Conservation (phyloP, 2,113 vertebrate genomes). For the Cisticola juncidis region DNA sequence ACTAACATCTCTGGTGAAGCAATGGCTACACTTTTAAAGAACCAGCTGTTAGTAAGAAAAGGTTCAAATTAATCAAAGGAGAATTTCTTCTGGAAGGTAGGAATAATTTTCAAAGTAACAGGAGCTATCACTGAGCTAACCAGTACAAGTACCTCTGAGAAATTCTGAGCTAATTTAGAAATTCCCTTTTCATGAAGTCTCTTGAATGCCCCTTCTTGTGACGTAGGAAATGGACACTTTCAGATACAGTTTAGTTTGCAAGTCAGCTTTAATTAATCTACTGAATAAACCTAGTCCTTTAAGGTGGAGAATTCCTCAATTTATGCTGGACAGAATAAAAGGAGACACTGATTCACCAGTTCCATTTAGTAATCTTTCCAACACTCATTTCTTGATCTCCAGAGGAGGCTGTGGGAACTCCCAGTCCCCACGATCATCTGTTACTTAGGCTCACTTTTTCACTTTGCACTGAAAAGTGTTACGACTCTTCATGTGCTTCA, state of each 20-base stretch:
- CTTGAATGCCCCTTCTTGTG: not conserved
- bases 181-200: not conserved
- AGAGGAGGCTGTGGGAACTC: not conserved
- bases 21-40: not conserved
- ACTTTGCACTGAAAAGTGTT: not conserved
- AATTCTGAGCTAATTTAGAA: not conserved
- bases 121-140: not conserved
- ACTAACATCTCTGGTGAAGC: not conserved
- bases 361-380: not conserved
- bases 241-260: not conserved
- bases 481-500: fast-evolving
- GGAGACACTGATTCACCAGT: not conserved
- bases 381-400: not conserved
- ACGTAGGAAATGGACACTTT: not conserved
- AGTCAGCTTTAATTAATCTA: not conserved
- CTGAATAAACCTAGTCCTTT: not conserved
- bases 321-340: not conserved
- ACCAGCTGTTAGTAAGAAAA: not conserved
- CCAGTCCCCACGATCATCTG: not conserved
- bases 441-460: not conserved
- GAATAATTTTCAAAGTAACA: not conserved
- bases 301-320: not conserved
- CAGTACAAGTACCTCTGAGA: not conserved
- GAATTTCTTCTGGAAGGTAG: not conserved
- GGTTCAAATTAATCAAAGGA: not conserved